A percentile compares a stretch with the other conserved stretches of the same genome.
Conservation (phyloP, 2,797 vertebrate species). For the Darevskia mixta region DNA sequence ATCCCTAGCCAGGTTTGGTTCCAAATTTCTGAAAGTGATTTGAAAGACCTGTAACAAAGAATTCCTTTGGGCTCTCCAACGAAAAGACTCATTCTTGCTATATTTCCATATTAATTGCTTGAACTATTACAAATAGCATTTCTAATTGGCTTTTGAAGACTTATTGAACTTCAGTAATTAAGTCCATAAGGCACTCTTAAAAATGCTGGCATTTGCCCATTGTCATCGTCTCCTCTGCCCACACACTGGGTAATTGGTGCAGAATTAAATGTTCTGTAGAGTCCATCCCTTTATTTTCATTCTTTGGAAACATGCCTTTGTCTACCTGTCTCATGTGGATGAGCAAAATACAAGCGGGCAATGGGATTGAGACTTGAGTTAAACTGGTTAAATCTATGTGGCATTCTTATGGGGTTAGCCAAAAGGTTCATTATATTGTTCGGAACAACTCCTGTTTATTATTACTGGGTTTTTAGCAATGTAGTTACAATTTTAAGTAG, state of each 20-base stretch:
- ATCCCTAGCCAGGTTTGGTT: conserved; percentile 69
- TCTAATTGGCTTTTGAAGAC: conserved; percentile 73
- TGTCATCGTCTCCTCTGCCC: conserved; percentile 64
- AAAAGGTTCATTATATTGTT: neutral
- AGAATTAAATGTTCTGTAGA: conserved; percentile 44
- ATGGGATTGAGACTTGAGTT: conserved; percentile 1
- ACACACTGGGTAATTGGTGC: conserved; percentile 64
- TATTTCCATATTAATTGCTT: conserved; percentile 77
- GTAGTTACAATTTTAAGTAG: too few species aligned
- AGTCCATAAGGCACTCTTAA: conserved; percentile 70
- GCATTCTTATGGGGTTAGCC: neutral
- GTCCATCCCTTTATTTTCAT: conserved; percentile 39
- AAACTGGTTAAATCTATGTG: neutral
- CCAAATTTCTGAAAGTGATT: conserved; percentile 73
- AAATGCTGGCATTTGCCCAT: conserved; percentile 58
- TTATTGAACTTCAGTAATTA: conserved; percentile 74
- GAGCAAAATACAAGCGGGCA: neutral
- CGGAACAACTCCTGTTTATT: neutral
- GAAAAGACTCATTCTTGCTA: conserved; percentile 61
- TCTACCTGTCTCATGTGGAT: neutral
- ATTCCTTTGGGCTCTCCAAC: conserved; percentile 67
- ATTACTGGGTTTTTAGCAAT: too few species aligned
- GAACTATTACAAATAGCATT: conserved; percentile 69
- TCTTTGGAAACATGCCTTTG: neutral
- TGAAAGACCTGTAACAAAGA: conserved; percentile 73